Percentiles rank a stretch among this genome's conserved stretches.
These are phyloP conservation scores for Stegodyphus dumicola DNA, from an alignment of 1,140 invertebrate genomes.

Conservation along the genomic window DNA sequence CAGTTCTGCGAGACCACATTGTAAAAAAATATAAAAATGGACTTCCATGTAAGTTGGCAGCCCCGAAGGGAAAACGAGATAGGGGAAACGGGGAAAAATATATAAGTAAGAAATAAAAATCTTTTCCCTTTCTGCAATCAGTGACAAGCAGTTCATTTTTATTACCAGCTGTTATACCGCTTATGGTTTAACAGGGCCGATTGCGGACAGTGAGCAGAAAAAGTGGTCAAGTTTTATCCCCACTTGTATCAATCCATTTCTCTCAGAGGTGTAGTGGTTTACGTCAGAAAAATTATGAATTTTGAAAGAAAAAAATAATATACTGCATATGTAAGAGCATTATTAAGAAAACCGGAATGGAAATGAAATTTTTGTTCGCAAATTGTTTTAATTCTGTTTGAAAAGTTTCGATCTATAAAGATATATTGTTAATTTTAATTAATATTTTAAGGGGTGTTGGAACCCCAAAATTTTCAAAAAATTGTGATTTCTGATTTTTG, in stretches of 20 bases:
- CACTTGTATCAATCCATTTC: background rate
- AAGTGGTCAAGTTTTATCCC: conserved; percentile 36
- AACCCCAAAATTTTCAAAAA: no score
- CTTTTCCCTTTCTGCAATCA: conserved; percentile 30
- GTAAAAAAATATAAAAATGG: conserved; percentile 13
- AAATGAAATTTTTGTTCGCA: no score
- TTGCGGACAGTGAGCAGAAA: conserved; percentile 10
- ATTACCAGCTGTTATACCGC: conserved; percentile 42
- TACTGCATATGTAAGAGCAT: no score
- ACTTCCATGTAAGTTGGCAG: conserved; percentile 30
- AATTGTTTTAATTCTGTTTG: no score
- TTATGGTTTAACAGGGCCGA: conserved; percentile 51
- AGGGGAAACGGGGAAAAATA: conserved; percentile 28
- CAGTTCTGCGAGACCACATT: background rate
- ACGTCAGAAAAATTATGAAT: no score
- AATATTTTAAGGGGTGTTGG: no score
- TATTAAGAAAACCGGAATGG: no score
- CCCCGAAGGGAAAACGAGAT: conserved; percentile 23
- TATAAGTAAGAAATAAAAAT: conserved; percentile 54
- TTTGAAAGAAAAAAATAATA: no score
- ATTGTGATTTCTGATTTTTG: no score
- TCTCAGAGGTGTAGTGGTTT: no score
- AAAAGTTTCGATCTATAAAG: no score
- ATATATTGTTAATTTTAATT: no score
- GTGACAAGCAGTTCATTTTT: conserved; percentile 58